A percentile compares a stretch with the other conserved stretches of the same genome.
Conservation (phyloP, 2,888 invertebrate species). For the Leucophora obtusa region DNA sequence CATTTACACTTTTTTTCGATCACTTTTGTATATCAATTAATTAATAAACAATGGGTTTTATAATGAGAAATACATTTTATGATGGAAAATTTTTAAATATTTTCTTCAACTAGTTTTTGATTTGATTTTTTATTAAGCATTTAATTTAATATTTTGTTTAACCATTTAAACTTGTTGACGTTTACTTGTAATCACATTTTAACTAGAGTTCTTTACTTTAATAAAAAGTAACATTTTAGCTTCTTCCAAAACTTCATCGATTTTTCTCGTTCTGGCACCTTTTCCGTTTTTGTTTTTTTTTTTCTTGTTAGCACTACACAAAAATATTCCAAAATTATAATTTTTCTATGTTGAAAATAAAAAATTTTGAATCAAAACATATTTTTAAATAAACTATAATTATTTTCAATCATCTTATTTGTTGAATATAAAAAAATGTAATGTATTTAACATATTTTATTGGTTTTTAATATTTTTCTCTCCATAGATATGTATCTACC, state of each 20-base stretch:
- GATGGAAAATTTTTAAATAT: neutral
- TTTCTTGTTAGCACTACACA: slow-evolving; percentile 14
- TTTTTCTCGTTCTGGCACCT: slow-evolving; percentile 60
- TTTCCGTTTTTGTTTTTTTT: slow-evolving; percentile 14
- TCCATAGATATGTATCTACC: slow-evolving; percentile 50
- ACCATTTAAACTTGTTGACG: neutral
- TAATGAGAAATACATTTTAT: neutral
- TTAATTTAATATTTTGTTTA: neutral
- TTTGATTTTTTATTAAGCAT: neutral
- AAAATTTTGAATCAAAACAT: neutral
- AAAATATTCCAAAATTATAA: neutral
- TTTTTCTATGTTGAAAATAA: neutral
- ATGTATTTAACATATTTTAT: neutral
- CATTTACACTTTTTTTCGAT: neutral
- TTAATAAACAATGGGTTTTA: no score
- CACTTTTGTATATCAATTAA: neutral
- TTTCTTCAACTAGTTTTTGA: neutral
- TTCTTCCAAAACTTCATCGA: slow-evolving; percentile 64
- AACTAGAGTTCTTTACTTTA: neutral
- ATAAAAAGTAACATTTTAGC: slow-evolving; percentile 29
- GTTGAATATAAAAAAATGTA: neutral
- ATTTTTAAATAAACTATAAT: neutral
- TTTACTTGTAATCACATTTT: neutral
- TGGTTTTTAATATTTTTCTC: slow-evolving; percentile 34
- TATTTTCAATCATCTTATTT: neutral